A percentile compares a stretch with the other conserved stretches of the same genome.
Evolutionary conservation across 64 coral and sea anemone species (phyloP).

Genomic region (Acropora tenuis): DNA sequence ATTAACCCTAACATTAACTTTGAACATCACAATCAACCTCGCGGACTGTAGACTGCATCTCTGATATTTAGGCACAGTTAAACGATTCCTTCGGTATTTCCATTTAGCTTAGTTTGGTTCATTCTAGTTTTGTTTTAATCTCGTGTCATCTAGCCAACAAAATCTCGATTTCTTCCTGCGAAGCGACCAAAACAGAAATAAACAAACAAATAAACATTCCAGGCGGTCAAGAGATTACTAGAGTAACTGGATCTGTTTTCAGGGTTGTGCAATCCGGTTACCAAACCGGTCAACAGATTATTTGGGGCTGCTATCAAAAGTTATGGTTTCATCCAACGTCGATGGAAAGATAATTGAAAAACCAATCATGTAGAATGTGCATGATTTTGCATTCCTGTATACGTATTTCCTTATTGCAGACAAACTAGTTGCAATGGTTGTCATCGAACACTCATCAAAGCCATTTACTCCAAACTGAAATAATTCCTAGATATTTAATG

Average conservation of each 20-base stretch:
- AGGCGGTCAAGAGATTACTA: not conserved
- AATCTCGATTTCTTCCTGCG: not conserved
- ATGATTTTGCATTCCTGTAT: not conserved
- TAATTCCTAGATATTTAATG: too few species aligned
- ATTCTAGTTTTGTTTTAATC: too few species aligned
- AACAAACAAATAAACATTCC: not conserved
- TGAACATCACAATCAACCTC: too few species aligned
- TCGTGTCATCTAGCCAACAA: not conserved
- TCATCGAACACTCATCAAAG: too few species aligned
- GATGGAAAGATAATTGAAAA: not conserved
- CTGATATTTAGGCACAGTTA: too few species aligned
- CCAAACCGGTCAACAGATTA: too few species aligned
- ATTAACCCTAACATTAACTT: too few species aligned
- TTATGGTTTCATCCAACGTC: not conserved
- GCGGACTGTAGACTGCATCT: too few species aligned
- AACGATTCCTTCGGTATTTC: too few species aligned
- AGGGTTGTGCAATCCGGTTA: not conserved
- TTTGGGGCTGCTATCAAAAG: not conserved
- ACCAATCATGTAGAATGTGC: not conserved
- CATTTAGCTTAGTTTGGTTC: too few species aligned
- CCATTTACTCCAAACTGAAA: too few species aligned
- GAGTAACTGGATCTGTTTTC: not conserved
- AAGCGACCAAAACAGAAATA: not conserved
- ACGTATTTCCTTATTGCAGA: not conserved
- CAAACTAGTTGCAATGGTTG: not conserved